Evolutionary conservation across 2,888 invertebrate species (phyloP).

Genomic region (Lissocephala sabroskyi): DNA sequence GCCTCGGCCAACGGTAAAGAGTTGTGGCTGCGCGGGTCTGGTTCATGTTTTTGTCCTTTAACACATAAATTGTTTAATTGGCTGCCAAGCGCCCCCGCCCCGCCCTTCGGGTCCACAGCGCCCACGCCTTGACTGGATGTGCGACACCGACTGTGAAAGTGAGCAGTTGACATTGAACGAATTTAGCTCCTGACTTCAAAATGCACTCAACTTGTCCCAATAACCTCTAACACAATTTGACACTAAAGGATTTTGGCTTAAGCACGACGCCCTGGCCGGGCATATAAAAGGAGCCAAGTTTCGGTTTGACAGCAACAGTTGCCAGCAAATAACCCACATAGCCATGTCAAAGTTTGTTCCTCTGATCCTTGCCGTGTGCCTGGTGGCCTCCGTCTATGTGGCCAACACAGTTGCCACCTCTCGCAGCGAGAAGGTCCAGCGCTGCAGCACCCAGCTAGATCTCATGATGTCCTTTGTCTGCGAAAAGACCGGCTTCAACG

Average conservation of each 20-base stretch:
- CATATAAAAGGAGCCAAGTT: conserved; percentile 30
- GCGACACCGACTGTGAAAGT: conserved; percentile 56
- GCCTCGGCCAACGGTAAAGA: not conserved
- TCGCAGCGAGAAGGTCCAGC: conserved; percentile 3
- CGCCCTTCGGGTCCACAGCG: not conserved
- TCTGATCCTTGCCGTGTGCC: not conserved
- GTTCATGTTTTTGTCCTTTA: conserved; percentile 21
- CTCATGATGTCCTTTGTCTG: conserved; percentile 29
- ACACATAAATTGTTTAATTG: conserved; percentile 59
- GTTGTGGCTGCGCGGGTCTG: too few relatives aligned
- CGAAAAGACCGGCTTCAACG: conserved; percentile 24
- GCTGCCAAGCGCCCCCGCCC: conserved; percentile 41
- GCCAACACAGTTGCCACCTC: too few relatives aligned
- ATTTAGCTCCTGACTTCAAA: conserved; percentile 44
- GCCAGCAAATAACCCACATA: conserved; percentile 6
- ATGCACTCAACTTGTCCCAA: conserved; percentile 52
- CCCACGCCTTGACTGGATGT: conserved; percentile 26
- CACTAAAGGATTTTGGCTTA: conserved; percentile 25
- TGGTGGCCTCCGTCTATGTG: too few relatives aligned
- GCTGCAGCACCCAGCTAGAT: conserved; percentile 35
- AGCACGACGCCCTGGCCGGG: not conserved
- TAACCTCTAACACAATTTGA: conserved; percentile 49
- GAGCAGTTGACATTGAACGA: conserved; percentile 54
- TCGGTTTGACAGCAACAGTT: conserved; percentile 29
- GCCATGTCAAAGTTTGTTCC: not conserved